These are phyloP conservation scores for Agonopterix arenella DNA, from an alignment of 2,888 invertebrate genomes.

Conservation along the genomic window DNA sequence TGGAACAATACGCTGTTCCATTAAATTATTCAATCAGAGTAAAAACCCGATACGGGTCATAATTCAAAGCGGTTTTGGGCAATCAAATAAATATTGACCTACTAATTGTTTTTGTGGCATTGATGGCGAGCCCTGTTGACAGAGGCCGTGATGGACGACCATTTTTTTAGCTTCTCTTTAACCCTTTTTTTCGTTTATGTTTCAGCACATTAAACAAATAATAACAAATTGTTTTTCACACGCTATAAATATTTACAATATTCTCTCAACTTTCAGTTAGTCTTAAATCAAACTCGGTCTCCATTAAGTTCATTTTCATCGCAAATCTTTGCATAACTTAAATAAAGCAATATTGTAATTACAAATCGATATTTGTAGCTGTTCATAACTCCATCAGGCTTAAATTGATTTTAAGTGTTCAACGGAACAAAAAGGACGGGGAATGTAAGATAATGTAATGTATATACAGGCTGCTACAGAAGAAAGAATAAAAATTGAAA, in stretches of 20 bases:
- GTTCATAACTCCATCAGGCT: slow-evolving; percentile 34
- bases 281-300: neutral
- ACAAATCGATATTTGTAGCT: slow-evolving; percentile 47
- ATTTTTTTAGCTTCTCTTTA: slow-evolving; percentile 42
- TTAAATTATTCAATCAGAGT: slow-evolving; percentile 15
- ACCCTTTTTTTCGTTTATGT: slow-evolving; percentile 43
- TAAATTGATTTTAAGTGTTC: slow-evolving; percentile 45
- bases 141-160: slow-evolving; percentile 66
- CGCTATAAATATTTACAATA: neutral
- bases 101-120: slow-evolving; percentile 73
- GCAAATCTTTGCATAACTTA: slow-evolving; percentile 47
- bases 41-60: slow-evolving; percentile 33
- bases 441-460: slow-evolving; percentile 27
- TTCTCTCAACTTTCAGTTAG: neutral
- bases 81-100: slow-evolving; percentile 73
- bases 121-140: slow-evolving; percentile 62
- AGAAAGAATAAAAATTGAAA: too few species aligned
- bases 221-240: neutral
- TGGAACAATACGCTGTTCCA: neutral
- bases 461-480: too few species aligned
- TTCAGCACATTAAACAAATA: slow-evolving; percentile 27
- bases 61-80: slow-evolving; percentile 42
- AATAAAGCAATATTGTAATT: slow-evolving; percentile 47
- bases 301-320: slow-evolving; percentile 22
- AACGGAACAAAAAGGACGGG: slow-evolving; percentile 24